Percentiles rank a stretch among this genome's conserved stretches.
Conservation (phyloP, 2,797 vertebrate genomes). For the Enoplosus armatus region DNA sequence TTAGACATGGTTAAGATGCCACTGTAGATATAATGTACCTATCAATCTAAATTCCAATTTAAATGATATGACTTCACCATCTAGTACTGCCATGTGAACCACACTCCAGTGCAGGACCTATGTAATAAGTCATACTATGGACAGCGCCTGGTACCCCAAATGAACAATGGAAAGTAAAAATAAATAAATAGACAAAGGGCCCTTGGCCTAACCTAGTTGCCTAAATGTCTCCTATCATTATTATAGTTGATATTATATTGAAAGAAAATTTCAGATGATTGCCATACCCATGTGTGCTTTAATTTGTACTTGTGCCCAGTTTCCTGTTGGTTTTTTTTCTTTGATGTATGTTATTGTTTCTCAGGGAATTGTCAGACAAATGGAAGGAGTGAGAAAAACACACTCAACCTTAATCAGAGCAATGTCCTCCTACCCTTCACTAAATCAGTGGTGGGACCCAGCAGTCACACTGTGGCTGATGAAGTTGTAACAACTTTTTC, state of each 20-base stretch:
- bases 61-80: neutral
- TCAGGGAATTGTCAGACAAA: slow-evolving; percentile 24
- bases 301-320: neutral
- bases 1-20: neutral
- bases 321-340: neutral
- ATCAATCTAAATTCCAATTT: neutral
- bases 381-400: slow-evolving; percentile 47
- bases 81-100: neutral
- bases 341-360: slow-evolving; percentile 13
- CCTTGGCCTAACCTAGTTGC: neutral
- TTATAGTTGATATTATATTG: neutral
- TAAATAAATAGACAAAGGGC: neutral
- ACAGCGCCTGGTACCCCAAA: neutral
- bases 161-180: slow-evolving; percentile 3
- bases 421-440: slow-evolving; percentile 47
- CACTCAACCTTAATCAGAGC: slow-evolving; percentile 55
- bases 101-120: neutral
- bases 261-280: slow-evolving; percentile 2
- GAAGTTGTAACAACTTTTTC: slow-evolving; percentile 7
- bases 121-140: neutral
- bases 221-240: neutral
- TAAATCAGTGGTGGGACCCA: slow-evolving; percentile 65
- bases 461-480: slow-evolving; percentile 53
- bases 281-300: neutral
- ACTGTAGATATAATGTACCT: neutral